Conservation (phyloP, 2,113 vertebrate species). For the Pollachius pollachius region DNA sequence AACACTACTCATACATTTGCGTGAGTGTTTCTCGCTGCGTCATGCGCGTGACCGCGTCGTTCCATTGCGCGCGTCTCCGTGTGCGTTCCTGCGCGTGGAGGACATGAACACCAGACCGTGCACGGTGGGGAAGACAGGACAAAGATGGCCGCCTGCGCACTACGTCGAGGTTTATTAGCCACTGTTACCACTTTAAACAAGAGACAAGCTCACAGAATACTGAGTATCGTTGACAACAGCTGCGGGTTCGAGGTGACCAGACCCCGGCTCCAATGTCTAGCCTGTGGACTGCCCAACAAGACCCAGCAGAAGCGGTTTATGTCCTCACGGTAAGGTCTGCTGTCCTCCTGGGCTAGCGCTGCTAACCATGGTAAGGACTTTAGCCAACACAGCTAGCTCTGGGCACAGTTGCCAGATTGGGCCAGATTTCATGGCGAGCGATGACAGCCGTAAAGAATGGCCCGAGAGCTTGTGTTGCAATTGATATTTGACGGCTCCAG, state of each 20-base stretch:
- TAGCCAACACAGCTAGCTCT: constrained; percentile 12
- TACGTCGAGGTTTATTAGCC: constrained; percentile 65
- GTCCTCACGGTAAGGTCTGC: constrained; percentile 73
- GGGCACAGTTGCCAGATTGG: background rate
- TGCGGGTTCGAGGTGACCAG: constrained; percentile 43
- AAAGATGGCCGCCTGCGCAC: constrained; percentile 73
- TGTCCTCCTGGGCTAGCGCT: constrained; percentile 19
- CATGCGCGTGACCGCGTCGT: no score
- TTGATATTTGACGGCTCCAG: no score
- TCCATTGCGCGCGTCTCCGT: background rate
- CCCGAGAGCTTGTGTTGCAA: no score
- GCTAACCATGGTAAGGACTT: constrained; percentile 38
- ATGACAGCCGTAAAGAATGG: no score
- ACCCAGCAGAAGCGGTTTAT: constrained; percentile 67
- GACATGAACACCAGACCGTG: no score
- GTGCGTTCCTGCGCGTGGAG: background rate
- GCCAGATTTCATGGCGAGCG: no score
- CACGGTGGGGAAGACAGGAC: background rate
- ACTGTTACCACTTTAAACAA: constrained; percentile 67
- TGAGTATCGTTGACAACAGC: constrained; percentile 51
- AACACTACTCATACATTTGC: no score
- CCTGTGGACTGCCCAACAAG: constrained; percentile 48
- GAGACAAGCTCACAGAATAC: constrained; percentile 58
- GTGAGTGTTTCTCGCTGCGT: no score
- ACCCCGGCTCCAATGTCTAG: constrained; percentile 50